Evolutionary conservation across 2,888 invertebrate species (phyloP).

Genomic region (Meteorus cinctellus): DNA sequence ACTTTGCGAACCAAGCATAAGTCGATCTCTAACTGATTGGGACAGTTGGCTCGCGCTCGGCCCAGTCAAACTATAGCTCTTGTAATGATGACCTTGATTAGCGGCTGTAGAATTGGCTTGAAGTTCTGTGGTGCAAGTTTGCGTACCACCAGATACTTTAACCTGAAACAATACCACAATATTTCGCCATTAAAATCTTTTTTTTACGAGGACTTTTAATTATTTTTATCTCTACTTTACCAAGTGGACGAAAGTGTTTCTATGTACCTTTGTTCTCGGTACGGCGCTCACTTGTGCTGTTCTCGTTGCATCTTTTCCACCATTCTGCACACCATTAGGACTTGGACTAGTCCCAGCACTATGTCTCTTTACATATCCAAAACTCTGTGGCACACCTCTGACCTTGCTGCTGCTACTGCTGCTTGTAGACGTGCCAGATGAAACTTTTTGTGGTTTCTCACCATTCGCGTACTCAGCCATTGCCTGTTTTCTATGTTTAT

Average conservation of each 20-base stretch:
- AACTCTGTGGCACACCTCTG: slow-evolving; percentile 85
- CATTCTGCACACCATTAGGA: slow-evolving; percentile 73
- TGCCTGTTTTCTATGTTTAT: slow-evolving; percentile 69
- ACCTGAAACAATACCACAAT: slow-evolving; percentile 70
- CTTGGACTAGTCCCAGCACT: slow-evolving; percentile 75
- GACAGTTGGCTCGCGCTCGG: slow-evolving; percentile 90
- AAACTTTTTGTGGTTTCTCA: slow-evolving; percentile 69
- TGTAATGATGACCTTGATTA: slow-evolving; percentile 81
- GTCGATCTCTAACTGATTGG: slow-evolving; percentile 88
- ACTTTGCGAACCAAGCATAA: slow-evolving; percentile 90
- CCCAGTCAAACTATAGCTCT: slow-evolving; percentile 89
- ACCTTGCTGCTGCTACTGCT: slow-evolving; percentile 79
- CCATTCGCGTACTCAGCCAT: slow-evolving; percentile 70
- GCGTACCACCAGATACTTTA: slow-evolving; percentile 92
- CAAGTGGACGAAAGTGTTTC: neutral
- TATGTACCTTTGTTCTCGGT: slow-evolving; percentile 82
- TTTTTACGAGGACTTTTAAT: neutral
- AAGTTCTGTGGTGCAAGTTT: slow-evolving; percentile 87
- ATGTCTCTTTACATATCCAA: slow-evolving; percentile 87
- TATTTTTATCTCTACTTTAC: neutral
- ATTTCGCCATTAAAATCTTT: neutral
- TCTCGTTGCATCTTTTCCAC: slow-evolving; percentile 73
- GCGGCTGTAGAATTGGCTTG: slow-evolving; percentile 73
- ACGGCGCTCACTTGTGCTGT: slow-evolving; percentile 91
- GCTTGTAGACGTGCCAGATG: slow-evolving; percentile 67